phyloP scores from a whole-genome alignment of 53 echinoderm and acorn worm species.

The Holothuria scabra region DNA sequence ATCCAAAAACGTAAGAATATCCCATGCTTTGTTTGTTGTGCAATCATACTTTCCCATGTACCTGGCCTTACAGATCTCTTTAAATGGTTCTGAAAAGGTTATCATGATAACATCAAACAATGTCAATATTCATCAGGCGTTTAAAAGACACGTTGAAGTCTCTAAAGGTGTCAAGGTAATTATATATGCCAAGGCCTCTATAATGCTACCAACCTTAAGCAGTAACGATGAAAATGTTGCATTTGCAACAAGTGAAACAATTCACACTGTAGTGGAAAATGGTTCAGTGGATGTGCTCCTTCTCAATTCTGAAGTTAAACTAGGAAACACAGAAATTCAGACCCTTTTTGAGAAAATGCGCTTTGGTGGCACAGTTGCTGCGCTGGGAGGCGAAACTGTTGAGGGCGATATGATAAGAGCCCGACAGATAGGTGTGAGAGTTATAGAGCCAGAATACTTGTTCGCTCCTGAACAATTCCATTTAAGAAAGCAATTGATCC shows the following conservation, averaged over 20 bases:
- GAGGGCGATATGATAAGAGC: not conserved
- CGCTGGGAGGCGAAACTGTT: not conserved
- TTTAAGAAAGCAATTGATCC: not conserved
- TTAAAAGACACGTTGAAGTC: not conserved
- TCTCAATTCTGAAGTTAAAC: not conserved
- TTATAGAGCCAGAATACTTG: conserved; percentile 1
- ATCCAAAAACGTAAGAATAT: not conserved
- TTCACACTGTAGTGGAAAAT: not conserved
- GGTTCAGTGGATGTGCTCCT: not conserved
- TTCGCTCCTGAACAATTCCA: not conserved
- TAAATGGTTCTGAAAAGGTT: not conserved
- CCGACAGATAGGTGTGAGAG: conserved; percentile 1
- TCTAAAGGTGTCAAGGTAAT: not conserved
- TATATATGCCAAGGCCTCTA: not conserved
- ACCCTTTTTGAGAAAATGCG: not conserved
- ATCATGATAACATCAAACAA: not conserved
- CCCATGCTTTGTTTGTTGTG: not conserved
- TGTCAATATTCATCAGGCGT: not conserved
- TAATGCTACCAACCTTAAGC: not conserved
- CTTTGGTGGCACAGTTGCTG: not conserved
- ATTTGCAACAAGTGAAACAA: not conserved
- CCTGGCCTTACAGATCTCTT: not conserved
- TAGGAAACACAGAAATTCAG: not conserved
- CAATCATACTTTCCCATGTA: not conserved
- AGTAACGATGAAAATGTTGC: not conserved